Evolutionary conservation across 2,888 invertebrate genomes (phyloP).

Genomic region (Parnassius apollo): DNA sequence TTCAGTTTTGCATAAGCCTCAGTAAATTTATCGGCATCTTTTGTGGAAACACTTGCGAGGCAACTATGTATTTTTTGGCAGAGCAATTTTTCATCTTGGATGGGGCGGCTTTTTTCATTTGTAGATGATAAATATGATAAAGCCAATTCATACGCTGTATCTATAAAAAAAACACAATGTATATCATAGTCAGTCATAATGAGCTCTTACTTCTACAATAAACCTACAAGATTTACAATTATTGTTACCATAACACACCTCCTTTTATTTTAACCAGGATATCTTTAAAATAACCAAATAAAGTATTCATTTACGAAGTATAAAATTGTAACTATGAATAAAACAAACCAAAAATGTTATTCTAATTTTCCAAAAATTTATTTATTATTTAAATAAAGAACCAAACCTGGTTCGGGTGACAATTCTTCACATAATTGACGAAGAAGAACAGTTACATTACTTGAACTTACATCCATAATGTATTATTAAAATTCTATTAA

Average conservation of each 20-base stretch:
- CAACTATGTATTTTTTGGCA: slow-evolving; percentile 67
- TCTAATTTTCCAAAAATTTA: neutral
- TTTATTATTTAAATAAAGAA: slow-evolving; percentile 45
- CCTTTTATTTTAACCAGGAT: slow-evolving; percentile 29
- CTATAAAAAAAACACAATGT: slow-evolving; percentile 39
- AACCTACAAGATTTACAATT: neutral
- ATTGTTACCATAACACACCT: slow-evolving; percentile 7
- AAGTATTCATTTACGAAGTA: slow-evolving; percentile 45
- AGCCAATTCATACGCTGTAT: slow-evolving; percentile 72
- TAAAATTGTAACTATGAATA: neutral
- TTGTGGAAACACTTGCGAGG: slow-evolving; percentile 50
- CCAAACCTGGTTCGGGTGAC: slow-evolving; percentile 68
- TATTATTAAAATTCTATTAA: neutral
- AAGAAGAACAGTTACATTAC: slow-evolving; percentile 56
- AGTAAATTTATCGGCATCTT: slow-evolving; percentile 71
- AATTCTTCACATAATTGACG: slow-evolving; percentile 67
- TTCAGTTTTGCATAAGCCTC: slow-evolving; percentile 71
- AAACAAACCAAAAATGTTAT: neutral
- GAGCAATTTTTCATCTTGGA: slow-evolving; percentile 64
- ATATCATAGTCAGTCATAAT: neutral
- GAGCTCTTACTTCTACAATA: neutral
- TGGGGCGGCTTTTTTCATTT: slow-evolving; percentile 49
- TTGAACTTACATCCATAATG: slow-evolving; percentile 51
- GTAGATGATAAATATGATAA: slow-evolving; percentile 67
- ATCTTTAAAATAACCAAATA: slow-evolving; percentile 45